phyloP scores from a whole-genome alignment of 1,140 invertebrate species.

The Solenopsis invicta region DNA sequence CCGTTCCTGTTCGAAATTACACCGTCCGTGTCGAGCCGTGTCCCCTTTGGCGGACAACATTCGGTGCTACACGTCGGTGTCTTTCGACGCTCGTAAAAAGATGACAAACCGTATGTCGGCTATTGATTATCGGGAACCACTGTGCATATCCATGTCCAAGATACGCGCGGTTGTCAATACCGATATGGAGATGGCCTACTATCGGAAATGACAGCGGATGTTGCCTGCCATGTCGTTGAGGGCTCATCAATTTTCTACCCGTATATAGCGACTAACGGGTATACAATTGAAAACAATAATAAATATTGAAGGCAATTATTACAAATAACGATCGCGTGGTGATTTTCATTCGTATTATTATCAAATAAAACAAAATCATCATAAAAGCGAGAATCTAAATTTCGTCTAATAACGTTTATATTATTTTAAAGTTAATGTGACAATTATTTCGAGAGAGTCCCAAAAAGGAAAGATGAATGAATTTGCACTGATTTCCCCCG shows the following conservation, averaged over 20 bases:
- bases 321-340: background rate
- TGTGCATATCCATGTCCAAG: constrained; percentile 16
- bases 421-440: constrained; percentile 10
- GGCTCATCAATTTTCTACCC: constrained; percentile 60
- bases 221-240: constrained; percentile 7
- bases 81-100: constrained; percentile 64
- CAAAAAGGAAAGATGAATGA: background rate
- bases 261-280: constrained; percentile 3
- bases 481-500: background rate
- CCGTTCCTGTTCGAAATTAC: constrained; percentile 63
- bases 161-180: constrained; percentile 15
- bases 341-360: background rate
- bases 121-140: constrained; percentile 54
- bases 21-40: constrained; percentile 54
- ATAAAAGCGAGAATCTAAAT: background rate
- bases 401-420: background rate
- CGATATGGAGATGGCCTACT: constrained; percentile 9
- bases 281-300: constrained; percentile 42
- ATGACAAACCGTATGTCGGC: constrained; percentile 56
- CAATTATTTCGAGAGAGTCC: background rate
- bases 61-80: constrained; percentile 33
- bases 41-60: constrained; percentile 55
- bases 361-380: background rate
- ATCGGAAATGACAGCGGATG: constrained; percentile 45
- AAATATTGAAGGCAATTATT: constrained; percentile 19